These are phyloP conservation scores for Drosophila subquinaria DNA, from an alignment of 2,888 invertebrate genomes.

Conservation along the genomic window DNA sequence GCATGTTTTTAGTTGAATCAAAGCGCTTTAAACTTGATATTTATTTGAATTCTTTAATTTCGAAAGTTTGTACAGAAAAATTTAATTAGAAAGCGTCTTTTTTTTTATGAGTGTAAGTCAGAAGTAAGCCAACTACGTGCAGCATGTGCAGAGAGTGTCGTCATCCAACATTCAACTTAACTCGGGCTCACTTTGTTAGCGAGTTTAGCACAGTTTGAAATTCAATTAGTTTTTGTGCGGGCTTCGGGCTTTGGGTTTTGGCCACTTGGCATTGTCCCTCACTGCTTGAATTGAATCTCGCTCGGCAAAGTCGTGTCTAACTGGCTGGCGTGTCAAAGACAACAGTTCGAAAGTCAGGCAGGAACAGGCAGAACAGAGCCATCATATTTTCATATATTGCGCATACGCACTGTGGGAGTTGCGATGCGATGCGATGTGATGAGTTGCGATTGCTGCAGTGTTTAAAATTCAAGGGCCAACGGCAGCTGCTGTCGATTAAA, in stretches of 20 bases:
- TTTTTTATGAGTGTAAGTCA: not conserved
- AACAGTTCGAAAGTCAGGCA: slow-evolving; percentile 47
- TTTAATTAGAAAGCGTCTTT: not conserved
- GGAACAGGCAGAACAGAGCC: not conserved
- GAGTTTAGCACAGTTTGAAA: slow-evolving; percentile 75
- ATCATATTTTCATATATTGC: slow-evolving; percentile 26
- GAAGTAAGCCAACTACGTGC: slow-evolving; percentile 32
- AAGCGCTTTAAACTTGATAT: not conserved
- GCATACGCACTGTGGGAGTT: slow-evolving; percentile 55
- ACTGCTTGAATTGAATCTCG: slow-evolving; percentile 9
- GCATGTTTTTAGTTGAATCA: not conserved
- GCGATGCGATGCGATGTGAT: not conserved
- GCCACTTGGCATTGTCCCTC: slow-evolving; percentile 50
- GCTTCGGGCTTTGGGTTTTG: slow-evolving; percentile 17
- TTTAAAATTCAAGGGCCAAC: slow-evolving; percentile 62
- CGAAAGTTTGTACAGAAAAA: not conserved
- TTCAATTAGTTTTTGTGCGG: slow-evolving; percentile 79
- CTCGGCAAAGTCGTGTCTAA: slow-evolving; percentile 24
- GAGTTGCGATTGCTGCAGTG: slow-evolving; percentile 10
- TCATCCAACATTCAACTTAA: slow-evolving; percentile 51
- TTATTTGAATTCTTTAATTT: not conserved
- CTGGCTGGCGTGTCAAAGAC: slow-evolving; percentile 25
- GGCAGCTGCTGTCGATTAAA: slow-evolving; percentile 72
- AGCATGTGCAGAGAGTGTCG: slow-evolving; percentile 50
- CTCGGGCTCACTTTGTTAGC: slow-evolving; percentile 76